These are phyloP conservation scores for Pseudachorutes palmiensis DNA, from an alignment of 1,140 invertebrate genomes.

Conservation along the genomic window DNA sequence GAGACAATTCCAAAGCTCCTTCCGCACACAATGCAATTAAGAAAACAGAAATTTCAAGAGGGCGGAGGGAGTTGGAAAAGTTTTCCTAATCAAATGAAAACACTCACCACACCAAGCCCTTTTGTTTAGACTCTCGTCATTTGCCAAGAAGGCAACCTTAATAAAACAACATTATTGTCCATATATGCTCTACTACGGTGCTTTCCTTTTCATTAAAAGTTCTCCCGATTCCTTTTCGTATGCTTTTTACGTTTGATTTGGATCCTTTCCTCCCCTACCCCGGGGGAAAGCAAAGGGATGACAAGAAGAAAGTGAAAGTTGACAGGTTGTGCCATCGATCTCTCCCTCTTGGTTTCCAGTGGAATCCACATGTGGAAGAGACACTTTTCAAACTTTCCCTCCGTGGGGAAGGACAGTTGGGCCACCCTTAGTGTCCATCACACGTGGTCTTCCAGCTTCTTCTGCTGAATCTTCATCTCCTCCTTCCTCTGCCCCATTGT, in stretches of 20 bases:
- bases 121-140: neutral
- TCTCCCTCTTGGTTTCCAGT: neutral
- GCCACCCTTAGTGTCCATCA: neutral
- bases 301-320: neutral
- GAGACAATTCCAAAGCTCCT: neutral
- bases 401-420: neutral
- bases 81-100: slow-evolving; percentile 3
- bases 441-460: too few relatives aligned
- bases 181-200: neutral
- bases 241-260: neutral
- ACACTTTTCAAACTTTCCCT: neutral
- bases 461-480: neutral
- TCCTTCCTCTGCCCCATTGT: neutral
- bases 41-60: neutral
- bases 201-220: neutral
- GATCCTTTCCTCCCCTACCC: too few relatives aligned
- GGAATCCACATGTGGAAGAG: slow-evolving; percentile 8
- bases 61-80: neutral
- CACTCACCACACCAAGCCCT: neutral
- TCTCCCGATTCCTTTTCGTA: neutral
- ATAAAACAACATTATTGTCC: neutral
- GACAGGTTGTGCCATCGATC: slow-evolving; percentile 13
- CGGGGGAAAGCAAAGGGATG: neutral
- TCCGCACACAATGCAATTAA: neutral
- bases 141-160: neutral